Percentiles rank a stretch among this genome's conserved stretches.
Evolutionary conservation across 2,113 vertebrate species (phyloP).

Genomic region (Dissostichus mawsoni): DNA sequence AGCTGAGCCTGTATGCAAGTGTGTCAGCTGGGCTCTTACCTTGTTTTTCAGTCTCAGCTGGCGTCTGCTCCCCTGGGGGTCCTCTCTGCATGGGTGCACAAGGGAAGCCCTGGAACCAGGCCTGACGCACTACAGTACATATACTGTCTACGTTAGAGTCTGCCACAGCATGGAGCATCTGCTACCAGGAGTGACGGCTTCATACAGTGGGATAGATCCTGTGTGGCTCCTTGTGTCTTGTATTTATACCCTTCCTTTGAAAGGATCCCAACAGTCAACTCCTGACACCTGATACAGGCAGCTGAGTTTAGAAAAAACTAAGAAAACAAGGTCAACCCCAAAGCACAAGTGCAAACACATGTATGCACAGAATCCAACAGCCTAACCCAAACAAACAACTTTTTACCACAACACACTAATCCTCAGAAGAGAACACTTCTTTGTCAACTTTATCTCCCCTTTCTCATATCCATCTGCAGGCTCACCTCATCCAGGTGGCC

Average conservation of each 20-base stretch:
- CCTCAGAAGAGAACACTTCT: conserved; percentile 49
- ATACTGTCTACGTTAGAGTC: conserved; percentile 36
- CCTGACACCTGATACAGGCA: conserved; percentile 80
- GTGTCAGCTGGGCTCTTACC: conserved; percentile 86
- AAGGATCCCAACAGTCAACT: conserved; percentile 80
- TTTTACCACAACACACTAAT: conserved; percentile 56
- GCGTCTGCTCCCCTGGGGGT: conserved; percentile 78
- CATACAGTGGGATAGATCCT: conserved; percentile 65
- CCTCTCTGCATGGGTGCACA: conserved; percentile 81
- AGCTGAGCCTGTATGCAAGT: conserved; percentile 76
- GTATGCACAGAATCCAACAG: conserved; percentile 61
- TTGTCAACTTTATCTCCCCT: conserved; percentile 48
- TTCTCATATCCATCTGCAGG: conserved; percentile 56
- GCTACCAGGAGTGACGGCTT: conserved; percentile 66
- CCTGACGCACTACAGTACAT: conserved; percentile 21
- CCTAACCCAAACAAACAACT: conserved; percentile 56
- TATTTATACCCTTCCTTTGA: conserved; percentile 81
- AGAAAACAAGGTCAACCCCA: conserved; percentile 73
- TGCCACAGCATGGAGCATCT: conserved; percentile 61
- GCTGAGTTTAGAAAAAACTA: conserved; percentile 65
- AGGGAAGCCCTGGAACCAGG: conserved; percentile 71
- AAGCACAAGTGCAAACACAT: conserved; percentile 67
- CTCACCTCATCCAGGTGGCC: conserved; percentile 78
- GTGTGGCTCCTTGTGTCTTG: conserved; percentile 45
- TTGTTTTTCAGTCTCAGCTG: conserved; percentile 87